phyloP scores from a whole-genome alignment of 2,113 vertebrate species.

The Glaucomys volans region DNA sequence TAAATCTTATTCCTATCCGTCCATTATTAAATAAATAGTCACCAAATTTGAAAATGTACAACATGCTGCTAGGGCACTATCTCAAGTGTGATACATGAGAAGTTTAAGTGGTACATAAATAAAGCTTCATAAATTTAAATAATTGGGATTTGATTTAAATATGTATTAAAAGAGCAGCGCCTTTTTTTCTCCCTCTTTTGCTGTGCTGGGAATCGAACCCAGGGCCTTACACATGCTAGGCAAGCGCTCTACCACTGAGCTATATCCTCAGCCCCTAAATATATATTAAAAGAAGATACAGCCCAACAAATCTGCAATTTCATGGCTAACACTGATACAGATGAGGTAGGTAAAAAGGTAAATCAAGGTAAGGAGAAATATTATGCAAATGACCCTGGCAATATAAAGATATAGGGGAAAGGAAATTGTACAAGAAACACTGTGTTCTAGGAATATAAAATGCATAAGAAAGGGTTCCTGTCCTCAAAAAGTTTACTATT shows the following conservation, averaged over 20 bases:
- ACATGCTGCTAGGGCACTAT: not conserved
- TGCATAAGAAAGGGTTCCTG: not conserved
- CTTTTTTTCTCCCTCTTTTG: too few species aligned
- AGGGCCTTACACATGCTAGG: too few species aligned
- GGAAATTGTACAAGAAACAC: not conserved
- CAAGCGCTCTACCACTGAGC: too few species aligned
- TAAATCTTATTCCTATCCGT: not conserved
- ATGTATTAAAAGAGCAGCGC: not conserved
- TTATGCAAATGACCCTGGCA: not conserved
- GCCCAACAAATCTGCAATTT: not conserved
- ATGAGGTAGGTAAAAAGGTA: conserved; percentile 1
- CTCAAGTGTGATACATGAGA: not conserved
- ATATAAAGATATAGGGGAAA: not conserved
- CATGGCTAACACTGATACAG: not conserved
- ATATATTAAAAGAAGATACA: conserved; percentile 26
- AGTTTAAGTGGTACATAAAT: conserved; percentile 7
- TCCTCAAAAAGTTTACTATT: not conserved
- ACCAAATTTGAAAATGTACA: not conserved
- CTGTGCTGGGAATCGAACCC: too few species aligned
- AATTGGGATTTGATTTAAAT: conserved; percentile 54
- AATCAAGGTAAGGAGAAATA: conserved; percentile 39
- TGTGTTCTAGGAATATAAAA: not conserved
- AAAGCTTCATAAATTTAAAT: conserved; percentile 49
- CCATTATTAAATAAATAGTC: not conserved
- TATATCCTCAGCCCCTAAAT: not conserved